Evolutionary conservation across 2,888 invertebrate species (phyloP).

Genomic region (Copidosoma aretas): DNA sequence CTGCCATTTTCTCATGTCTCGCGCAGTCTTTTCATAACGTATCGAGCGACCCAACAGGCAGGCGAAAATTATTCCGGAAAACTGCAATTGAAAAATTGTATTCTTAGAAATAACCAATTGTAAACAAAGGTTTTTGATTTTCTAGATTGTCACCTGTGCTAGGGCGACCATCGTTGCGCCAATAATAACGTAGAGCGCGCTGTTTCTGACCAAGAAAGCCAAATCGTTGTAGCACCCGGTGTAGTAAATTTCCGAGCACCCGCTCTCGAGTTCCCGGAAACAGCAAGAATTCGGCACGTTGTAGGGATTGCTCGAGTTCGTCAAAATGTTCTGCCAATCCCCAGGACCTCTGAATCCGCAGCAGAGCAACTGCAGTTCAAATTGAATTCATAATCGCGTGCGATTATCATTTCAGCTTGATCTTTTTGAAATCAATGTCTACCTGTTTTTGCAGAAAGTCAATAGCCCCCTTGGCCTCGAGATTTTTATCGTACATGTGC

Average conservation of each 20-base stretch:
- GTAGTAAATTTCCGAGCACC: not conserved
- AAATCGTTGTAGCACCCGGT: not conserved
- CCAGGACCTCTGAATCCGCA: no score
- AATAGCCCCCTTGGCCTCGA: constrained; percentile 64
- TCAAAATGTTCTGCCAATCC: not conserved
- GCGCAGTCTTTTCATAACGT: constrained; percentile 76
- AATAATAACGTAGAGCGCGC: not conserved
- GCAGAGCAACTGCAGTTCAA: no score
- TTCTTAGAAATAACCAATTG: not conserved
- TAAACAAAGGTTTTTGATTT: no score
- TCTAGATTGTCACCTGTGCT: not conserved
- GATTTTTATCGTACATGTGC: constrained; percentile 60
- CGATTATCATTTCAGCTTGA: no score
- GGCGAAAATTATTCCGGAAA: constrained; percentile 87
- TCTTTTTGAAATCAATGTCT: not conserved
- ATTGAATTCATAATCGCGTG: no score
- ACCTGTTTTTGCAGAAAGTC: constrained; percentile 65
- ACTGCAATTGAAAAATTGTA: constrained; percentile 62
- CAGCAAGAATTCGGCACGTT: not conserved
- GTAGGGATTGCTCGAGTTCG: not conserved
- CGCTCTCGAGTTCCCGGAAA: not conserved
- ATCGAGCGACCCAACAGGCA: constrained; percentile 88
- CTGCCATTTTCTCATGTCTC: constrained; percentile 75
- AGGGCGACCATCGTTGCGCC: not conserved
- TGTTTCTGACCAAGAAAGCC: not conserved